These are phyloP conservation scores for Gonioctena quinquepunctata DNA, from an alignment of 1,140 invertebrate genomes.

Conservation along the genomic window DNA sequence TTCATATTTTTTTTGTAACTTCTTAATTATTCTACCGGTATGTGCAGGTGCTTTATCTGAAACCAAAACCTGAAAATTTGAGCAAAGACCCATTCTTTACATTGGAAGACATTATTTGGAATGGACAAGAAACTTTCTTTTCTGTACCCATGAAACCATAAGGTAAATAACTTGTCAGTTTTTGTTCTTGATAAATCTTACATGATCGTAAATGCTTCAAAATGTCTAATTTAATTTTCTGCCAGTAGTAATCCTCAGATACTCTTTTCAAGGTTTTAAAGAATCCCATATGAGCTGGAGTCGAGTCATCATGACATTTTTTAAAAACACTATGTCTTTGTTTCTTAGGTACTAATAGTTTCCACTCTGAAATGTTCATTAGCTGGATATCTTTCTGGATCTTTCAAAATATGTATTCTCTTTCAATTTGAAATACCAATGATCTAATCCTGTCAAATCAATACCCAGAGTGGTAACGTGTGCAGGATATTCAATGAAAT, in stretches of 20 bases:
- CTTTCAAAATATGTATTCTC: no score
- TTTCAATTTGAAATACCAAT: neutral
- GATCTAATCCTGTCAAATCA: neutral
- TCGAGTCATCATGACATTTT: slow-evolving; percentile 22
- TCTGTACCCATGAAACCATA: slow-evolving; percentile 28
- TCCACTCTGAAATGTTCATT: no score
- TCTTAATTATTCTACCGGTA: no score
- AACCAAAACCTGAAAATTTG: no score
- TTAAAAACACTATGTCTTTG: slow-evolving; percentile 6
- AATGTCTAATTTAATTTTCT: slow-evolving; percentile 26
- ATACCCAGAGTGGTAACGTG: neutral
- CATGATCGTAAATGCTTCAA: slow-evolving; percentile 10
- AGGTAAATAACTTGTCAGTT: neutral
- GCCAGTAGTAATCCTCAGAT: slow-evolving; percentile 18
- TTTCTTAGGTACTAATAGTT: no score
- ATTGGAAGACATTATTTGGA: slow-evolving; percentile 35
- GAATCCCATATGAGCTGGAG: slow-evolving; percentile 14
- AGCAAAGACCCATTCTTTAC: slow-evolving; percentile 40
- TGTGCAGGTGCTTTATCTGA: no score
- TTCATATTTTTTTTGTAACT: no score
- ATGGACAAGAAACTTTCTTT: slow-evolving; percentile 26
- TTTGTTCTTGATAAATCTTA: slow-evolving; percentile 22
- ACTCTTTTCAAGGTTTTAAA: slow-evolving; percentile 28
- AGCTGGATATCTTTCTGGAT: no score
- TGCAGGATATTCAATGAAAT: neutral